Evolutionary conservation across 1,140 invertebrate genomes (phyloP).

Genomic region (Hypothenemus hampei): DNA sequence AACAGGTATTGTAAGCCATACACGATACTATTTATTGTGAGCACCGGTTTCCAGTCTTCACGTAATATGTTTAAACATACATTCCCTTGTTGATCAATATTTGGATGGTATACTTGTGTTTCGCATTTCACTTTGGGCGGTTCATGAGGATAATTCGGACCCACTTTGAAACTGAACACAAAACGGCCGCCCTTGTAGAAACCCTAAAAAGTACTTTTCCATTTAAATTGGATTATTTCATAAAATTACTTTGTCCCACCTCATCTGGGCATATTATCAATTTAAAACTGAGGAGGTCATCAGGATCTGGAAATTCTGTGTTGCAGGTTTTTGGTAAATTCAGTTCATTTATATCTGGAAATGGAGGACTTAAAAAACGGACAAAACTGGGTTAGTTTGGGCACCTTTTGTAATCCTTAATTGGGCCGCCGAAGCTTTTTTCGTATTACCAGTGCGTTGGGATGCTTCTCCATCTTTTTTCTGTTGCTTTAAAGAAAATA

Average conservation of each 20-base stretch:
- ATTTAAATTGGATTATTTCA: neutral
- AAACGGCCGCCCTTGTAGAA: slow-evolving; percentile 93
- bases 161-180: slow-evolving; percentile 96
- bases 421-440: slow-evolving; percentile 93
- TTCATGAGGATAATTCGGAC: slow-evolving; percentile 94
- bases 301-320: slow-evolving; percentile 93
- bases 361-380: neutral
- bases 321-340: slow-evolving; percentile 95
- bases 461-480: slow-evolving; percentile 96
- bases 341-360: slow-evolving; percentile 91
- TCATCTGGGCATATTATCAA: slow-evolving; percentile 95
- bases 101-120: slow-evolving; percentile 91
- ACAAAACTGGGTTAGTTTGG: neutral
- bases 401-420: slow-evolving; percentile 94
- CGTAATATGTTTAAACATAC: slow-evolving; percentile 91
- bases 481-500: slow-evolving; percentile 96
- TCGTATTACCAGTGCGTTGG: too few species aligned
- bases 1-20: slow-evolving; percentile 98
- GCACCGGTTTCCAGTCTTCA: slow-evolving; percentile 98
- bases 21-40: slow-evolving; percentile 96
- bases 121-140: slow-evolving; percentile 94
- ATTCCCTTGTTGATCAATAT: slow-evolving; percentile 93
- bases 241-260: slow-evolving; percentile 44
- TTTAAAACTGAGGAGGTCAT: slow-evolving; percentile 95
- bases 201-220: slow-evolving; percentile 57